Evolutionary conservation across 2,113 vertebrate genomes (phyloP).

Genomic region (Scophthalmus maximus): DNA sequence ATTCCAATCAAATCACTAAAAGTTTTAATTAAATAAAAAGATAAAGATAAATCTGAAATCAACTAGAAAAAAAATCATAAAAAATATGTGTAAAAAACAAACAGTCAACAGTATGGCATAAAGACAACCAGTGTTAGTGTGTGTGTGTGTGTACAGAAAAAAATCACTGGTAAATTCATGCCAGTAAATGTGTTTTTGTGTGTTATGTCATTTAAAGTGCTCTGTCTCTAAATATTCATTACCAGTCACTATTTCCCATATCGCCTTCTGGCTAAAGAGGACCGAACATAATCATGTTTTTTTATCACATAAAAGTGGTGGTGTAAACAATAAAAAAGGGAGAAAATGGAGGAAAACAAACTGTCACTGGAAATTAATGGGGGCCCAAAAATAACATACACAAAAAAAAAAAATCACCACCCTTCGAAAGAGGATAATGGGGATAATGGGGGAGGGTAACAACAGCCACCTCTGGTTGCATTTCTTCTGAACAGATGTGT

Average conservation of each 20-base stretch:
- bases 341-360: conserved; percentile 12
- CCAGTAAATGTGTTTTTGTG: neutral
- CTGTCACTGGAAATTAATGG: conserved; percentile 48
- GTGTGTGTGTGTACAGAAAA: neutral
- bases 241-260: neutral
- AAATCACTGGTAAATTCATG: neutral
- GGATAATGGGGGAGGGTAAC: conserved; percentile 30
- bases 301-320: neutral
- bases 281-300: neutral
- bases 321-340: neutral
- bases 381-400: conserved; percentile 31
- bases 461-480: conserved; percentile 40
- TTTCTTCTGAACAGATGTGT: conserved; percentile 6
- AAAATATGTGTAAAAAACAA: no score
- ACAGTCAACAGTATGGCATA: no score
- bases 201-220: conserved; percentile 9
- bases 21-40: no score
- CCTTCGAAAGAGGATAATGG: conserved; percentile 32
- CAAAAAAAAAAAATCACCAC: conserved; percentile 18
- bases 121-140: neutral
- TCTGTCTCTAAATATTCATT: conserved; percentile 7
- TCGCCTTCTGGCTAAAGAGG: neutral
- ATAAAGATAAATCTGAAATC: no score
- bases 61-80: no score
- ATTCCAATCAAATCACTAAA: no score